A percentile compares a stretch with the other conserved stretches of the same genome.
Evolutionary conservation across 2,888 invertebrate species (phyloP).

Genomic region (Scaptomyza cyrtandrae): DNA sequence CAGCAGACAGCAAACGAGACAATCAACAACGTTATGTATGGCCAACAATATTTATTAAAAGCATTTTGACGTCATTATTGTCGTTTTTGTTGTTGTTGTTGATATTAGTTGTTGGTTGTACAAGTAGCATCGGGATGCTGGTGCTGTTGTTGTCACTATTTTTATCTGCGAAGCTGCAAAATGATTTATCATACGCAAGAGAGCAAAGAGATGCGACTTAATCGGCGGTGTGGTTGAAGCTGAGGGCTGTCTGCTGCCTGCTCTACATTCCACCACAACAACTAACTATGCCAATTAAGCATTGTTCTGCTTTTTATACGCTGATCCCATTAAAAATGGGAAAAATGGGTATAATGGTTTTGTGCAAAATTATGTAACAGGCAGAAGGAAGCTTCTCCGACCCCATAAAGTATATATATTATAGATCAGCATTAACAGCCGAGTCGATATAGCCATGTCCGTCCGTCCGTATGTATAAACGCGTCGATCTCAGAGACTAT

Average conservation of each 20-base stretch:
- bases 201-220: conserved; percentile 39
- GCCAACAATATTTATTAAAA: conserved; percentile 74
- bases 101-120: conserved; percentile 68
- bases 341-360: too few species aligned
- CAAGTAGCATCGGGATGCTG: conserved; percentile 52
- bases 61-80: conserved; percentile 70
- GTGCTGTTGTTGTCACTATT: conserved; percentile 61
- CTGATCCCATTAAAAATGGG: neutral
- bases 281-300: conserved; percentile 35
- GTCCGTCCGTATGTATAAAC: too few species aligned
- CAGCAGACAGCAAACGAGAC: conserved; percentile 52
- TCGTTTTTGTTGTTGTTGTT: conserved; percentile 40
- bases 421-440: too few species aligned
- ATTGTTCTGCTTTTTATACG: conserved; percentile 3
- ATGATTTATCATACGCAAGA: conserved; percentile 75
- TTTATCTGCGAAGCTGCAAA: conserved; percentile 63
- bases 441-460: too few species aligned
- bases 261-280: conserved; percentile 58
- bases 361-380: too few species aligned
- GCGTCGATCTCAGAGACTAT: too few species aligned
- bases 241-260: conserved; percentile 30
- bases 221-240: conserved; percentile 54
- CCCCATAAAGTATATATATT: too few species aligned
- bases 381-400: too few species aligned
- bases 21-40: conserved; percentile 48